Conservation (phyloP, 2,888 invertebrate species). For the Ariolimax columbianus region DNA sequence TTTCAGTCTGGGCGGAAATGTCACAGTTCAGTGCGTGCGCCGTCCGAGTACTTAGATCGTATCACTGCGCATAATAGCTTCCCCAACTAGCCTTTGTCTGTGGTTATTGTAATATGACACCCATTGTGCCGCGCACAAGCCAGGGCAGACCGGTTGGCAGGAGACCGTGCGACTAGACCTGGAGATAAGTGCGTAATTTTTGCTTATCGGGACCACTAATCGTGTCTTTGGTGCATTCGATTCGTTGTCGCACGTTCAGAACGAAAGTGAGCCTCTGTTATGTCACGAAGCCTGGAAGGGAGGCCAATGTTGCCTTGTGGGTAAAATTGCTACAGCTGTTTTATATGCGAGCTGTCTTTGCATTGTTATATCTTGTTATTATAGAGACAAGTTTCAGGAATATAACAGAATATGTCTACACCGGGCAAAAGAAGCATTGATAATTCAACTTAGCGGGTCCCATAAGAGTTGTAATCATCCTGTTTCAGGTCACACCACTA, state of each 20-base stretch:
- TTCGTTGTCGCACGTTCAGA: background rate
- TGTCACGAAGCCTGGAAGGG: background rate
- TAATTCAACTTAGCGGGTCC: too few species aligned
- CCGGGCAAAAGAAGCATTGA: too few species aligned
- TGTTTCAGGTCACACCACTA: too few species aligned
- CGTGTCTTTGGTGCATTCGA: conserved; percentile 28
- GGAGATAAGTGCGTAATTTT: conserved; percentile 31
- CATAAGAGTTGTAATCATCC: too few species aligned
- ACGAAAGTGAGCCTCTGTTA: background rate
- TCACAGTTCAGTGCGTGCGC: conserved; percentile 13
- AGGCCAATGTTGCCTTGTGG: too few species aligned
- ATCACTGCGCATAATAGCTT: conserved; percentile 15
- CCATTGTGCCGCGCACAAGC: conserved; percentile 13
- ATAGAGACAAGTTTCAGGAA: too few species aligned
- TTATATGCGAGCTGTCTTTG: too few species aligned
- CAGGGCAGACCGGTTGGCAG: conserved; percentile 18
- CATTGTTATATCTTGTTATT: too few species aligned
- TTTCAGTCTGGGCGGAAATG: background rate
- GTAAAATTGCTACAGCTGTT: too few species aligned
- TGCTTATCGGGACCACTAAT: conserved; percentile 23
- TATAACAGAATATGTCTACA: too few species aligned
- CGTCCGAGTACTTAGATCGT: conserved; percentile 10
- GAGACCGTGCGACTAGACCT: conserved; percentile 19
- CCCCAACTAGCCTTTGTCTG: conserved; percentile 18
- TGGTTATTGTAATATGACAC: conserved; percentile 4